Evolutionary conservation across 2,888 invertebrate species (phyloP).

Genomic region (Lochmaea capreae): DNA sequence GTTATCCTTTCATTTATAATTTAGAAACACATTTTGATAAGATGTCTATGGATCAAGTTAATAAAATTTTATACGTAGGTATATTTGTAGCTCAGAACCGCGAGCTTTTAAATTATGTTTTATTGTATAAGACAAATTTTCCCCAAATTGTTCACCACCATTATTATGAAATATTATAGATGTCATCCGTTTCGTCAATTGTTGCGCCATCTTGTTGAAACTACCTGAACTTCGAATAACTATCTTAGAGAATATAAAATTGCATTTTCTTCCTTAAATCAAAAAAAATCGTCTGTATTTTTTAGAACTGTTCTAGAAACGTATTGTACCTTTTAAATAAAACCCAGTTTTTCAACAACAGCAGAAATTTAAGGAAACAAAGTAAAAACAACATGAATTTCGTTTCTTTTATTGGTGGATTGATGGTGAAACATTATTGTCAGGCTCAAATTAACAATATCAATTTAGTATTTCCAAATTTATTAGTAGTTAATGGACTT

Average conservation of each 20-base stretch:
- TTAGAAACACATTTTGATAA: conserved; percentile 46
- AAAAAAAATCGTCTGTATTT: conserved; percentile 17
- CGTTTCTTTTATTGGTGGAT: conserved; percentile 50
- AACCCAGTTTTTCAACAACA: conserved; percentile 48
- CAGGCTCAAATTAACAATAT: conserved; percentile 51
- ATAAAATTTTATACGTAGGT: conserved; percentile 50
- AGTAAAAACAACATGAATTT: conserved; percentile 34
- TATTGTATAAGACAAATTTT: too few relatives aligned
- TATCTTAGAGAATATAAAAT: too few relatives aligned
- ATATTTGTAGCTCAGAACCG: too few relatives aligned
- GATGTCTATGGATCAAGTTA: conserved; percentile 41
- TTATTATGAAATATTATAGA: too few relatives aligned
- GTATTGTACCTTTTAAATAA: conserved; percentile 49
- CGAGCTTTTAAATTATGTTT: too few relatives aligned
- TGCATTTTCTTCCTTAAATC: too few relatives aligned
- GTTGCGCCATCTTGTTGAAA: not conserved
- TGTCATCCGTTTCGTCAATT: too few relatives aligned
- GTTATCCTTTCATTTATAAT: conserved; percentile 47
- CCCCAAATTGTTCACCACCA: too few relatives aligned
- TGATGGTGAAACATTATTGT: conserved; percentile 51
- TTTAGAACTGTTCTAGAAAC: conserved; percentile 46
- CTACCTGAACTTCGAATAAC: not conserved
- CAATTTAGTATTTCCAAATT: conserved; percentile 44
- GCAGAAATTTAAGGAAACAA: conserved; percentile 30
- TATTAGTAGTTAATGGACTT: conserved; percentile 40